Base-by-base conservation (phyloP, 2,797 vertebrate species). In the Agapornis canus region DNA sequence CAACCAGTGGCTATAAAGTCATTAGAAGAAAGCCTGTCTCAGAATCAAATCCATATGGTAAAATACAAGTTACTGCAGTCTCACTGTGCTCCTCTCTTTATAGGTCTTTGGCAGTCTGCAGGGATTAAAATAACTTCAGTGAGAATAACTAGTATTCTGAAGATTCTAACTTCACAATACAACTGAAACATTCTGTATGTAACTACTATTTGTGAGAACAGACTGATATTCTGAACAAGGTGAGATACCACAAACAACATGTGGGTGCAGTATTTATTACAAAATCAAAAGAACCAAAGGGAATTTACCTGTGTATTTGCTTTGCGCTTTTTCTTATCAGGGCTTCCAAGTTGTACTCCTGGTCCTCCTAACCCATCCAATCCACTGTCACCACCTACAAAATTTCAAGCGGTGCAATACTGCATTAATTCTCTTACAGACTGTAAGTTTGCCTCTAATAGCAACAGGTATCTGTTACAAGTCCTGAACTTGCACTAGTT, bases 241-340 rank as follows among this genome's bases (percentile, higher is more conserved):
- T 1, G 1, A 51, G 32, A 83, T n/a, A 73, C 10, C 60, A 69
- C 51, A 65, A 85, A 87, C 10, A 54, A 40, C 29, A 78, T 54
- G 19, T 3, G 15, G 89, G 21, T 27, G n/a, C 26, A 6, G 45
- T 25, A 17, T 29, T 71, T 47, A 61, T 51, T 49, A 48, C 47
- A 32, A 91, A 79, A 65, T 52, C 21, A 47, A 40, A 71, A 60
- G 40, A 72, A 78, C 15, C 31, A 45, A 76, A 78, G 27, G 20
- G 61, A 78, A 78, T 91, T 98, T 98, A 99, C 98, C 98, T 98
- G 98, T 49, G 98, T 57, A 54, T 96, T 98, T 51, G 97, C 94
- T 96, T 98, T 99, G 93, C 98, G 98, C 81, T 98, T 99, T 97
- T 99, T 99, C 97, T 99, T 99, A 95, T 99, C 98, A 16, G 98